These are phyloP conservation scores for Lophochroa leadbeateri DNA, from an alignment of 2,113 vertebrate genomes.

Conservation along the genomic window DNA sequence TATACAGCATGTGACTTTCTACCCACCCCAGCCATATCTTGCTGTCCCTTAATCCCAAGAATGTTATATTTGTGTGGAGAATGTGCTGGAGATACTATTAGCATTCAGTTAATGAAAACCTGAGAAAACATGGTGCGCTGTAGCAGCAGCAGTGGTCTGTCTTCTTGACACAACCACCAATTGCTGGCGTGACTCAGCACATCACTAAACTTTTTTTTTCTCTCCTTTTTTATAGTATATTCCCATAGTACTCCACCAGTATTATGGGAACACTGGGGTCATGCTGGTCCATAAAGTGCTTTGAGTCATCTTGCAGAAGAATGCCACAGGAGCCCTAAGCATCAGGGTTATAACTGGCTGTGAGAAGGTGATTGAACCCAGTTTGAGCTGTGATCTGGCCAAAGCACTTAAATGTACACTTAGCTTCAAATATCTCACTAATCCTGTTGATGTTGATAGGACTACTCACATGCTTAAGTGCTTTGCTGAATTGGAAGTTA, in stretches of 20 bases:
- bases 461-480: neutral
- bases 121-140: neutral
- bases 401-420: neutral
- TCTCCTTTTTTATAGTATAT: neutral
- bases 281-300: neutral
- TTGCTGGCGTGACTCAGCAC: neutral
- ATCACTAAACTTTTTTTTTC: neutral
- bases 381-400: neutral
- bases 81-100: neutral
- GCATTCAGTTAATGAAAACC: neutral
- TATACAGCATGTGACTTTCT: neutral
- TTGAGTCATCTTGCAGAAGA: neutral
- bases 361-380: neutral
- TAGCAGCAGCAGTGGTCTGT: neutral
- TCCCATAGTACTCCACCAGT: neutral
- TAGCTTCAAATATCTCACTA: slow-evolving; percentile 11
- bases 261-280: neutral
- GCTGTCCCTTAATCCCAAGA: neutral
- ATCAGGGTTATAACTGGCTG: neutral
- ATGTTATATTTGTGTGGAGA: neutral
- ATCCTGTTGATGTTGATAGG: neutral
- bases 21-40: neutral
- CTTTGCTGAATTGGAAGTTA: slow-evolving; percentile 17
- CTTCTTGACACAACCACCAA: neutral
- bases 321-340: neutral